Base-by-base conservation (phyloP, 2,888 invertebrate species). In the Hecatera dysodea region DNA sequence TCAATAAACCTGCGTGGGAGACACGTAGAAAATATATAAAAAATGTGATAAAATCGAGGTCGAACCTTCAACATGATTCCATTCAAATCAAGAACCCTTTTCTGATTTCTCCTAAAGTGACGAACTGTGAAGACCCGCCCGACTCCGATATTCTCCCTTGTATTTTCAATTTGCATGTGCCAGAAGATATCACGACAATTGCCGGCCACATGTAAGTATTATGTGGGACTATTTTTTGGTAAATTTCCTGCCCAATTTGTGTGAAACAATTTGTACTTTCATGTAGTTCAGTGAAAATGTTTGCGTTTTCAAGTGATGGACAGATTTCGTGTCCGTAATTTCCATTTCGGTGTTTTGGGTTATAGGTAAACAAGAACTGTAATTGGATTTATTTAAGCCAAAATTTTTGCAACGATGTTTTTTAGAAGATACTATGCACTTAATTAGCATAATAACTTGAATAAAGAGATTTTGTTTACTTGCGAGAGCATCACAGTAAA, bases 1-100 rank as follows among this genome's bases (percentile, higher is more conserved):
- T 53, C 27, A 22, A 63, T 48, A 62, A 52, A 57, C 59, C 27
- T 48, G 7, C 24, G 19, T 59, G 42, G 24, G 39, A 36, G 17
- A 57, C 42, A 48, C 39, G 33, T 33, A 57, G 33, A 22, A 65
- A 48, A 65, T 61, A 27, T 67, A 24, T 24, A 52, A 60, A 71
- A 59, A 60, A 53, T 52, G 29, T 46, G 27, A 76, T 57, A 44
- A 63, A 42, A 67, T 33, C n/a, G 50, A 56, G 50, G 46, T 63
- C 36, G 61, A 61, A 24, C 53, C 46, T 39, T 80, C 52, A 27
- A 62, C 27, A 39, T 17, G 50, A 63, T 75, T 80, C 52, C 29
- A 63, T 75, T 80, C 46, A 68, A 75, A 69, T 75, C 70, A 60
- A 69, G 50, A 69, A 80, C 69, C 78, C 76, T 75, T 75, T 74